Conservation (phyloP, 2,888 invertebrate species). For the Chrysolina oricalcia region DNA sequence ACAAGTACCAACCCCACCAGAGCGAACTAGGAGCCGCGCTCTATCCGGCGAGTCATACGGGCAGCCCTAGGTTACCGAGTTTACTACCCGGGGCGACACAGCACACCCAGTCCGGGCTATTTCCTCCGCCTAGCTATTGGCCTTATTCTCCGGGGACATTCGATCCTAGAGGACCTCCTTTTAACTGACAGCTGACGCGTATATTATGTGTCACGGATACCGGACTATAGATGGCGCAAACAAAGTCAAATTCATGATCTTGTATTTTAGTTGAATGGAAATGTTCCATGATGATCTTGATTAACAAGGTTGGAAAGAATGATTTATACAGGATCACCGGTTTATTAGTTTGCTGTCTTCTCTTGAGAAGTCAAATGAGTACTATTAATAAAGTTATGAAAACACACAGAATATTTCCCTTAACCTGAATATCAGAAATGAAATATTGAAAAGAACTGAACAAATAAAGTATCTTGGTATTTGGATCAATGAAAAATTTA, state of each 20-base stretch:
- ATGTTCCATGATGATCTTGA: no score
- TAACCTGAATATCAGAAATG: no score
- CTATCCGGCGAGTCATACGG: conserved; percentile 65
- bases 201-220: conserved; percentile 6
- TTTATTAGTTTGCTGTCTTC: no score
- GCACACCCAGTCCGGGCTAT: conserved; percentile 68
- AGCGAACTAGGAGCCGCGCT: conserved; percentile 70
- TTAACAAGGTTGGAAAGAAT: no score
- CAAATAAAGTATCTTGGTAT: no score
- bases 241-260: neutral
- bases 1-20: conserved; percentile 72
- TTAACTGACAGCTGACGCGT: conserved; percentile 58
- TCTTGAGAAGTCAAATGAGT: no score
- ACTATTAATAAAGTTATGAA: no score
- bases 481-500: no score
- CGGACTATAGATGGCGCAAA: neutral
- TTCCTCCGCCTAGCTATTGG: conserved; percentile 75
- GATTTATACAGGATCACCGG: no score
- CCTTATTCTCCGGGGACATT: conserved; percentile 71
- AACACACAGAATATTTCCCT: no score
- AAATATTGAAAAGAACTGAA: no score
- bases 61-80: conserved; percentile 71
- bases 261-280: no score
- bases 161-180: conserved; percentile 68
- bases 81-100: conserved; percentile 63